These are phyloP conservation scores for Hydroisotoma schaefferi DNA, from an alignment of 2,888 invertebrate species.

Conservation along the genomic window DNA sequence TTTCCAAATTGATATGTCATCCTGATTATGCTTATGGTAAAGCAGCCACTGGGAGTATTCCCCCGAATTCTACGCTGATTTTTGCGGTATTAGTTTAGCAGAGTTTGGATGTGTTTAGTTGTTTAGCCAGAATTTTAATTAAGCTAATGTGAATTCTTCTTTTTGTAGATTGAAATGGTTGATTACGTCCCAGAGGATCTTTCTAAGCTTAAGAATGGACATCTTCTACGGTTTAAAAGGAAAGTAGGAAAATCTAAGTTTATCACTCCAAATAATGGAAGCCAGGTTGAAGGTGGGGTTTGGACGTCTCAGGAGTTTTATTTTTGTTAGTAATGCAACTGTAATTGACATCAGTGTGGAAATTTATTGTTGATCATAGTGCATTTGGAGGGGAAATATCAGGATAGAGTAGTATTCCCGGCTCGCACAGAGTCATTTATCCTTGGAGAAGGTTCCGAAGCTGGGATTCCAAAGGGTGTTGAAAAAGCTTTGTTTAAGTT, in stretches of 20 bases:
- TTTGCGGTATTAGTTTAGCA: slow-evolving; percentile 66
- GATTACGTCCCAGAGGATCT: slow-evolving; percentile 85
- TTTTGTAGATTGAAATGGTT: slow-evolving; percentile 73
- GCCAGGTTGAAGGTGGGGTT: slow-evolving; percentile 72
- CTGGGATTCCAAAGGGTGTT: slow-evolving; percentile 72
- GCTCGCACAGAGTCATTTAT: slow-evolving; percentile 75
- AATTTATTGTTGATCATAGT: slow-evolving; percentile 56
- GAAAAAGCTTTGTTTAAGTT: slow-evolving; percentile 79
- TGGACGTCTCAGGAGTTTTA: background rate
- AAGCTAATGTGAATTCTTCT: slow-evolving; percentile 13
- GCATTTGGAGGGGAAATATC: slow-evolving; percentile 65
- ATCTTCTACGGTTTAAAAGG: slow-evolving; percentile 71
- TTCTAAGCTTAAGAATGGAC: slow-evolving; percentile 75
- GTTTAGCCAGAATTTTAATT: background rate
- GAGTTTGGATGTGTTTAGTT: slow-evolving; percentile 8
- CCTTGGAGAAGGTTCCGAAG: slow-evolving; percentile 79
- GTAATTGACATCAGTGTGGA: background rate
- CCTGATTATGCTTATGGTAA: slow-evolving; percentile 89
- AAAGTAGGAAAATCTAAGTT: slow-evolving; percentile 64
- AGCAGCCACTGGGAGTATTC: slow-evolving; percentile 80
- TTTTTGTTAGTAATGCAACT: background rate
- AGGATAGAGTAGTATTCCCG: slow-evolving; percentile 67
- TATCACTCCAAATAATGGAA: slow-evolving; percentile 74
- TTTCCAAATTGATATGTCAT: slow-evolving; percentile 75
- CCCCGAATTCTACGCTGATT: slow-evolving; percentile 78